Conservation (phyloP, 2,888 invertebrate genomes). For the Tricholauxania praeusta region DNA sequence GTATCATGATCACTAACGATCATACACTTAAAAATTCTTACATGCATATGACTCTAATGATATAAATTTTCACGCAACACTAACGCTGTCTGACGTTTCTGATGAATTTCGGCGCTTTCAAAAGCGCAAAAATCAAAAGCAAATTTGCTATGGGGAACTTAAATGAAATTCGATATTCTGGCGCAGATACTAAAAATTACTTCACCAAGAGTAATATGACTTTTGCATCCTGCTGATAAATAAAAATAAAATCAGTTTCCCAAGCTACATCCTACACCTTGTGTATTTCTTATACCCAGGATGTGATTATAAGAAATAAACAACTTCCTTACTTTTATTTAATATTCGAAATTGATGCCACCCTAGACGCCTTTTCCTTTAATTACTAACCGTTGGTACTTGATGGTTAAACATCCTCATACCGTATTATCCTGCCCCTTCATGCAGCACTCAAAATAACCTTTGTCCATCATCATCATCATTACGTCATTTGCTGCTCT, state of each 20-base stretch:
- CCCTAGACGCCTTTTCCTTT: neutral
- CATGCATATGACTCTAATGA: constrained; percentile 4
- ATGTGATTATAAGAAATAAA: too few species aligned
- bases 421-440: too few species aligned
- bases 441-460: constrained; percentile 30
- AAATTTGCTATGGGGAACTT: neutral
- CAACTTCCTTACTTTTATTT: neutral
- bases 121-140: neutral
- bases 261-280: too few species aligned
- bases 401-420: too few species aligned
- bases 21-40: neutral
- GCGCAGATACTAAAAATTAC: neutral
- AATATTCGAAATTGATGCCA: too few species aligned
- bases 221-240: too few species aligned
- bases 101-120: constrained; percentile 33
- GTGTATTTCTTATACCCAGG: too few species aligned
- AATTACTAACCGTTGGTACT: neutral
- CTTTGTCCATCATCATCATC: constrained; percentile 51
- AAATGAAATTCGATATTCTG: constrained; percentile 1
- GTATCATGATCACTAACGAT: constrained; percentile 27
- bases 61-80: constrained; percentile 26
- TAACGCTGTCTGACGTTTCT: constrained; percentile 28
- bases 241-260: neutral
- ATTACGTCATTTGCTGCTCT: constrained; percentile 37
- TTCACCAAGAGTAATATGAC: too few species aligned